A percentile compares a stretch with the other conserved stretches of the same genome.
phyloP scores from a whole-genome alignment of 2,888 invertebrate species.

The Nomada fucata region DNA sequence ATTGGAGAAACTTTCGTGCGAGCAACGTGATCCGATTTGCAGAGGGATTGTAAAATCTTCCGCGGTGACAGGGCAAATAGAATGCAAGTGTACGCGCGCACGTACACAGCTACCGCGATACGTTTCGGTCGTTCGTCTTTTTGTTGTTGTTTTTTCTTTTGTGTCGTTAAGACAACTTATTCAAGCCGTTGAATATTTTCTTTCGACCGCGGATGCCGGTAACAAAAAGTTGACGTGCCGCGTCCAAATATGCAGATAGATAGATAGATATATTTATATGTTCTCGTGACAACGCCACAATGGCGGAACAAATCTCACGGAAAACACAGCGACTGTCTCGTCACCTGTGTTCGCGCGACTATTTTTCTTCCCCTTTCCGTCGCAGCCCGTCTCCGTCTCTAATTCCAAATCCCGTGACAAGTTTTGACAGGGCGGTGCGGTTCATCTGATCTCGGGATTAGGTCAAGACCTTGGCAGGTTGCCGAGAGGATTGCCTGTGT shows the following conservation, averaged over 20 bases:
- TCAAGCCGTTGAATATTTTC: not conserved
- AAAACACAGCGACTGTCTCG: not conserved
- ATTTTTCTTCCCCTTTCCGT: not conserved
- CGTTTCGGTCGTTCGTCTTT: conserved; percentile 14
- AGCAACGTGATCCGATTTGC: conserved; percentile 34
- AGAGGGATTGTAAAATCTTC: conserved; percentile 9
- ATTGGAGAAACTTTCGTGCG: conserved; percentile 20
- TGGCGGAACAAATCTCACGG: not conserved
- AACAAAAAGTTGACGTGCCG: too few relatives aligned
- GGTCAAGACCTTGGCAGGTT: conserved; percentile 76
- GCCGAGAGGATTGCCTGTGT: conserved; percentile 63
- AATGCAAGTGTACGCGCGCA: not conserved
- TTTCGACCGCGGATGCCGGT: not conserved
- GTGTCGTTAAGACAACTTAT: too few relatives aligned
- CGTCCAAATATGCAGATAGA: too few relatives aligned
- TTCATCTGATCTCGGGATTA: conserved; percentile 79
- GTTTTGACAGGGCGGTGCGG: conserved; percentile 81
- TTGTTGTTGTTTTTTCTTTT: not conserved
- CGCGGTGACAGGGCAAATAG: conserved; percentile 24
- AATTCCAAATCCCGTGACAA: conserved; percentile 76
- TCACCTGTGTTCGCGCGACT: conserved; percentile 11
- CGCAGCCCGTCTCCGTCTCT: conserved; percentile 10
- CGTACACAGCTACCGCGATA: not conserved
- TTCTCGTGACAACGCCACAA: not conserved
- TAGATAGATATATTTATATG: too few relatives aligned